Evolutionary conservation across 2,797 vertebrate genomes (phyloP), one percentile per base, ranked within the genome.

Genomic region (Nothura maculosa): DNA sequence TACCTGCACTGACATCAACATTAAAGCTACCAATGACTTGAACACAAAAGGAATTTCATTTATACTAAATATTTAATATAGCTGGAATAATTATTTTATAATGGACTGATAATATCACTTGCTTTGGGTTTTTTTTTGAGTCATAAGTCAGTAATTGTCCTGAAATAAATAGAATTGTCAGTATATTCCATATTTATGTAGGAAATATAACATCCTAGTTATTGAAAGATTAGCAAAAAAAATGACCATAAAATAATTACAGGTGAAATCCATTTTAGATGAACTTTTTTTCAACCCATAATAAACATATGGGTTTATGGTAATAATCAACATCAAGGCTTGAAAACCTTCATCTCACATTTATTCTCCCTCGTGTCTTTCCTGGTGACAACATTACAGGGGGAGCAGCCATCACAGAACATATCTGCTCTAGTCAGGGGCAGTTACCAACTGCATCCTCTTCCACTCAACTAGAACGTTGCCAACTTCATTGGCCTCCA

Each of bases 41-140:
- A 89, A 50, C 47, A 81, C n/a, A 48, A 82, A 80, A 87, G n/a
- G 36, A 92, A 93, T 94, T 82, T 24, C n/a, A 69, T 32, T 58
- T 57, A 16, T 34, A 72, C 12, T 27, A 72, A 84, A 86, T 58
- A 77, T 2, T 63, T n/a, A 74, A 64, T 76, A 12, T 21, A 72
- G 4, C 34, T 78, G 9, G 24, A 80, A 88, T 58, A 88, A 78
- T 47, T 72, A 72, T 77, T 82, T 85, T 64, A 34, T 64, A 48
- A 38, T 47, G 19, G 24, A 34, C 10, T 48, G n/a, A 34, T 32
- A 78, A 11, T 22, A 73, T 21, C 4, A 81, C 63, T 25, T 67
- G 10, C 17, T 43, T 43, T 43, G 4, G 4, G 24, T 24, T 45
- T 0, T 74, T 90, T 72, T n/a, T 86, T n/a, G 9, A 90, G 48